Conservation (phyloP, 1,140 invertebrate species). For the Drosophila setifemur region DNA sequence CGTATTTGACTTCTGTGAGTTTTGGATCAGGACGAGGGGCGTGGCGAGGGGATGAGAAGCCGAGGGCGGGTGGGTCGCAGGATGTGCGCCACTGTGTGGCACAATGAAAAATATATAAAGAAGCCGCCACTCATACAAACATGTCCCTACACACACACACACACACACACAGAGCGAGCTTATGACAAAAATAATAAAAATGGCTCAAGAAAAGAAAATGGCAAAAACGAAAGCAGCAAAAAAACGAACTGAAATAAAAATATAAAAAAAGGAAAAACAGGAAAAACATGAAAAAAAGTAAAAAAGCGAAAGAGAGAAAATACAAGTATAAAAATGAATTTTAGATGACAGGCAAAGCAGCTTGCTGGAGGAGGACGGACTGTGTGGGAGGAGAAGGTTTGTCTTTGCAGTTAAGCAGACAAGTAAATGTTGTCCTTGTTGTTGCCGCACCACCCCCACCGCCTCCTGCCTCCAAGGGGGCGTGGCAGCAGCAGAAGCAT, state of each 20-base stretch:
- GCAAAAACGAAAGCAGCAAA: constrained; percentile 44
- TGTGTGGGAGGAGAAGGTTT: constrained; percentile 37
- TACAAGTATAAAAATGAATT: constrained; percentile 81
- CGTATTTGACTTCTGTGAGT: constrained; percentile 80
- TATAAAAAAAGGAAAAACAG: constrained; percentile 49
- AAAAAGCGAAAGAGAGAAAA: constrained; percentile 39
- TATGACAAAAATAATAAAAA: constrained; percentile 80
- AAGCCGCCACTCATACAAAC: constrained; percentile 59
- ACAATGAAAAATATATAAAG: constrained; percentile 81
- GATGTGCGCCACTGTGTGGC: constrained; percentile 72
- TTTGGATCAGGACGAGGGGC: constrained; percentile 41
- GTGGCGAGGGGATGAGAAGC: neutral
- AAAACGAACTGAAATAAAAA: constrained; percentile 52
- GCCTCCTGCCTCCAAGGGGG: constrained; percentile 8
- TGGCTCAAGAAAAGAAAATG: constrained; percentile 75
- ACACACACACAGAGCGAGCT: constrained; percentile 40
- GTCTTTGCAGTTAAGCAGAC: constrained; percentile 79
- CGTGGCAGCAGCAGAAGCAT: constrained; percentile 23
- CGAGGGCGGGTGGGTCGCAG: constrained; percentile 23
- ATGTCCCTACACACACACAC: constrained; percentile 8
- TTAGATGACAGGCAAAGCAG: constrained; percentile 78
- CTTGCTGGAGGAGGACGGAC: constrained; percentile 15
- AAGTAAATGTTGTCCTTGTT: constrained; percentile 79
- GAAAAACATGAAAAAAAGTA: constrained; percentile 25
- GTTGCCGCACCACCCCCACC: constrained; percentile 39